Conservation (phyloP, 2,113 vertebrate genomes). For the Sturnus vulgaris region DNA sequence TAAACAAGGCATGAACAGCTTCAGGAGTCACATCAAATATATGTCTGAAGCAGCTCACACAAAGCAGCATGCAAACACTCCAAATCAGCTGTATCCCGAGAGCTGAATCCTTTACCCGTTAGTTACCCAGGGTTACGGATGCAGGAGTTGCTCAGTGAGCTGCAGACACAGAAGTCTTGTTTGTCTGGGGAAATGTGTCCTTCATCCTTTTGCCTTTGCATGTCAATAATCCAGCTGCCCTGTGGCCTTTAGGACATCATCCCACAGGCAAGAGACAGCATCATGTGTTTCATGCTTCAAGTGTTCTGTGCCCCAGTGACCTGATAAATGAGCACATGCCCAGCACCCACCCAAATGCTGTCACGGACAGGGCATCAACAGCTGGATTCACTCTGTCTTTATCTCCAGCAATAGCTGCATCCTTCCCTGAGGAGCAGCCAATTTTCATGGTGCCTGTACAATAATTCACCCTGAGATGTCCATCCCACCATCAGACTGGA, state of each 20-base stretch:
- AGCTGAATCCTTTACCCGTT: not conserved
- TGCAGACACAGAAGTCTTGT: not conserved
- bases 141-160: not conserved
- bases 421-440: not conserved
- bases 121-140: not conserved
- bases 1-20: not conserved
- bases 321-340: not conserved
- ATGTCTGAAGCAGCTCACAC: not conserved
- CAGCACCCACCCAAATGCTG: not conserved
- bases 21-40: not conserved
- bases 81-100: not conserved
- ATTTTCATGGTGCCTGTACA: not conserved
- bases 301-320: not conserved
- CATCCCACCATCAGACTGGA: not conserved
- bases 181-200: not conserved
- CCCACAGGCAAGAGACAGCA: not conserved
- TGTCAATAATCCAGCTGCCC: not conserved
- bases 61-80: not conserved
- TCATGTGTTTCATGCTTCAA: not conserved
- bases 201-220: not conserved
- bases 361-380: not conserved
- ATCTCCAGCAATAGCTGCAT: not conserved
- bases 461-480: not conserved
- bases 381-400: not conserved
- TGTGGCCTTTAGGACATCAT: not conserved